Base-by-base conservation (phyloP, 2,113 vertebrate species). In the Aphelocoma coerulescens region DNA sequence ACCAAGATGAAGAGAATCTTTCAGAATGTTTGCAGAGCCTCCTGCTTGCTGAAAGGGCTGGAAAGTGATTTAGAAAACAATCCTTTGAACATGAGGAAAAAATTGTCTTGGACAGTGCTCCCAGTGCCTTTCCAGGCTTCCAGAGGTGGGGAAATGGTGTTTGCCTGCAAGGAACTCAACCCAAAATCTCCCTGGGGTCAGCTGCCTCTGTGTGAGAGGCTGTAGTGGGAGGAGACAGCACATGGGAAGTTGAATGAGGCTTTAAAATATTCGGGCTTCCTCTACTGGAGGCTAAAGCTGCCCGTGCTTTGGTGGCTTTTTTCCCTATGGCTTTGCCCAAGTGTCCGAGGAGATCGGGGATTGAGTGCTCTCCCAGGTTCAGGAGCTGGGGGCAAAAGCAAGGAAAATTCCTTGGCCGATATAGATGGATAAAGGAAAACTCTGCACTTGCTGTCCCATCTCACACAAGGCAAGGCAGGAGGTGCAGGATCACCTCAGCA, bases 1-100 rank as follows among this genome's bases (percentile, higher is more conserved):
- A 63, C 22, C 0, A 3, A 61, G 79, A 96, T 54, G 87, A 91
- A 89, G 89, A 87, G 72, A 83, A 91, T 68, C 39, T 82, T 94
- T 84, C 73, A 63, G 89, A 93, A 63, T 8, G 79, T 82, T 97
- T 92, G 84, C 93, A 90, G 93, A 97, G 91, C 92, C 89, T 90
- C 63, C 92, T 88, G 94, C 93, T 94, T 1, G 1, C 94, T 89
- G 76, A 46, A 78, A 93, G 83, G 73, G 33, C 62, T 80, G 95
- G 77, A 94, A 86, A 93, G 77, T 7, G 2, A 84, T 65, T 96
- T 95, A 89, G 92, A 94, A 95, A 97, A 96, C 10, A 86, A 88
- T 96, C 88, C 89, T 95, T 81, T 95, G 97, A 96, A 96, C 82
- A 66, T 27, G 72, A 94, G 92, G 94, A 85, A 73, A 97, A 93